phyloP scores from a whole-genome alignment of 2,797 vertebrate species.

The Schizopygopsis pylzovi region DNA sequence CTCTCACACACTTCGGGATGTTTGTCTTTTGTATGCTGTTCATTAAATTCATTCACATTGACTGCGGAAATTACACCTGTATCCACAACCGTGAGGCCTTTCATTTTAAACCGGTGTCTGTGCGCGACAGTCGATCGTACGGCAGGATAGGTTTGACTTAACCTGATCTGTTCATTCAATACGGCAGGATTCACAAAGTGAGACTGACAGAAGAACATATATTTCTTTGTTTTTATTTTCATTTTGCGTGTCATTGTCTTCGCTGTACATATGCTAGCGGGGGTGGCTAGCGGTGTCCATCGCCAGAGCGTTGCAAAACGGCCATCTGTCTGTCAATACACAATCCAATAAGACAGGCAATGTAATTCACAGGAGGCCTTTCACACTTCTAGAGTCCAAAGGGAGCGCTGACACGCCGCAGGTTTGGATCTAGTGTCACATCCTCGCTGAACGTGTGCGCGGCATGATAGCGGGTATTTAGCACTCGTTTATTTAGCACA shows the following conservation, averaged over 20 bases:
- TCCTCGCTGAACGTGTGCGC: conserved; percentile 36
- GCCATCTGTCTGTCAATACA: conserved; percentile 58
- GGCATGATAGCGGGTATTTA: conserved; percentile 29
- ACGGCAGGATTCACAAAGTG: background rate
- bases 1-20: conserved; percentile 31
- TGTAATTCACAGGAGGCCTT: conserved; percentile 53
- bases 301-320: conserved; percentile 44
- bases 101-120: conserved; percentile 15
- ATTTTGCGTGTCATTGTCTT: conserved; percentile 40
- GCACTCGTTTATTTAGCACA: background rate
- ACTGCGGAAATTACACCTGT: conserved; percentile 42
- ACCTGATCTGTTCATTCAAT: background rate
- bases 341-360: conserved; percentile 51
- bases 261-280: conserved; percentile 41
- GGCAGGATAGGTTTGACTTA: background rate
- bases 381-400: conserved; percentile 49
- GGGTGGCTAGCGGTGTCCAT: conserved; percentile 38
- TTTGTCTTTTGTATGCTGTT: background rate
- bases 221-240: conserved; percentile 39
- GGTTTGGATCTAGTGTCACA: conserved; percentile 32
- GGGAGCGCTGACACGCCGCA: conserved; percentile 31
- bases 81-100: background rate
- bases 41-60: conserved; percentile 23
- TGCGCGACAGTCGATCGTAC: background rate
- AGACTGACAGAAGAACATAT: conserved; percentile 13